Evolutionary conservation across 2,113 vertebrate genomes (phyloP).

Genomic region (Rafetus swinhoei): DNA sequence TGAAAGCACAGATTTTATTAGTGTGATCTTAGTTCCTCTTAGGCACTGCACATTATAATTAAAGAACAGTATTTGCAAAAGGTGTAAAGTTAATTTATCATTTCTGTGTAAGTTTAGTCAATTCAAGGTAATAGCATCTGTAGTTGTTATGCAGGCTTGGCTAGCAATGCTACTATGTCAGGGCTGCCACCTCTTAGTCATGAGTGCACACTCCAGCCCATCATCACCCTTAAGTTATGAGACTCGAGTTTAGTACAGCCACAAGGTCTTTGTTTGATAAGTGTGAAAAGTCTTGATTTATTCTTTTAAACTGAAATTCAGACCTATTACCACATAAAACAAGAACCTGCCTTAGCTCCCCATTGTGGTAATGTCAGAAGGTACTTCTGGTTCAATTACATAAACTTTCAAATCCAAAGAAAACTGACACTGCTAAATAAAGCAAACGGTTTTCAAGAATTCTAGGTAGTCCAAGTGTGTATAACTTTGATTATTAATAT

Average conservation of each 20-base stretch:
- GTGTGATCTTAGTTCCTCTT: fast-evolving
- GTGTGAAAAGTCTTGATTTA: too few relatives aligned
- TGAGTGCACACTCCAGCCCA: background rate
- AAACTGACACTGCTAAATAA: background rate
- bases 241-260: background rate
- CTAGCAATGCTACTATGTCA: background rate
- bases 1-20: background rate
- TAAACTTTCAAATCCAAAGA: background rate
- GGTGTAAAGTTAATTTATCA: background rate
- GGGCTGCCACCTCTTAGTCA: background rate
- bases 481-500: conserved; percentile 15
- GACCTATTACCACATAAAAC: background rate
- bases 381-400: conserved; percentile 5
- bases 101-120: background rate
- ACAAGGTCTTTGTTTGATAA: background rate
- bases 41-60: background rate
- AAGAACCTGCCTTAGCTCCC: background rate
- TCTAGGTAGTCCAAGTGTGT: conserved; percentile 1
- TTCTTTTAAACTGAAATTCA: background rate
- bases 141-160: background rate
- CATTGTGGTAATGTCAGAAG: background rate
- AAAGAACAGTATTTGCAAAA: background rate
- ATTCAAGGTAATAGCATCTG: background rate
- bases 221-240: fast-evolving
- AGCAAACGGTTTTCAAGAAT: background rate